Base-by-base conservation (phyloP, 2,113 vertebrate genomes). In the Lates calcarifer region DNA sequence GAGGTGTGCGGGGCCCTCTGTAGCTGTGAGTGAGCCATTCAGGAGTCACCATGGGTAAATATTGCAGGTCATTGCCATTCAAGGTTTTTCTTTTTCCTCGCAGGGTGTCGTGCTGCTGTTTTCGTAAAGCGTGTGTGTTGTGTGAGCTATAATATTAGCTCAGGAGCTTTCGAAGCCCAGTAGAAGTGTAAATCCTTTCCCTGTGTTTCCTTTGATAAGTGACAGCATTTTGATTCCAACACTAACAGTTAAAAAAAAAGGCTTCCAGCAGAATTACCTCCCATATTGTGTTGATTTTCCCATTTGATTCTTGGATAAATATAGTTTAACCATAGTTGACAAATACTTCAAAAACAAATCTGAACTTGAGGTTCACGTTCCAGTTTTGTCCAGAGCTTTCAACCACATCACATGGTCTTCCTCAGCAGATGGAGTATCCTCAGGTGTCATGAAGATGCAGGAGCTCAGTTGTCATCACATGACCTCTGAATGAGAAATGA, bases 51-150 rank as follows among this genome's bases (percentile, higher is more conserved):
- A 31, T 62, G 69, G 73, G 33, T 81, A 88, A 90, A 90, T 73
- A 90, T 70, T 53, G 81, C 81, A 84, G 79, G 79, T 84, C 87
- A 64, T 73, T 89, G 81, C 66, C 20, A 4, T 84, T 70, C 13
- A 67, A 57, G 68, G 87, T 87, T 92, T 88, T 85, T 75, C 77
- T 84, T 90, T 77, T 65, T 62, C 76, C 75, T 78, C 37, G 43
- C 56, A 82, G 86, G 72, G 79, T 80, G 68, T 74, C 75, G 13
- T 28, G 67, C 75, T 78, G 74, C 82, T 90, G 79, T 82, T 86
- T 77, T 85, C 74, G 53, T 61, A 68, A 57, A 78, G 81, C 49
- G 60, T 75, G 79, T 78, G 62, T 41, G 41, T 61, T 33, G 49
- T 57, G n/a, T 51, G 45, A 69, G 66, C 24, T 73, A 45, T 72